A percentile compares a stretch with the other conserved stretches of the same genome.
phyloP scores from a whole-genome alignment of 2,797 vertebrate genomes.

The Sitta carolinensis region DNA sequence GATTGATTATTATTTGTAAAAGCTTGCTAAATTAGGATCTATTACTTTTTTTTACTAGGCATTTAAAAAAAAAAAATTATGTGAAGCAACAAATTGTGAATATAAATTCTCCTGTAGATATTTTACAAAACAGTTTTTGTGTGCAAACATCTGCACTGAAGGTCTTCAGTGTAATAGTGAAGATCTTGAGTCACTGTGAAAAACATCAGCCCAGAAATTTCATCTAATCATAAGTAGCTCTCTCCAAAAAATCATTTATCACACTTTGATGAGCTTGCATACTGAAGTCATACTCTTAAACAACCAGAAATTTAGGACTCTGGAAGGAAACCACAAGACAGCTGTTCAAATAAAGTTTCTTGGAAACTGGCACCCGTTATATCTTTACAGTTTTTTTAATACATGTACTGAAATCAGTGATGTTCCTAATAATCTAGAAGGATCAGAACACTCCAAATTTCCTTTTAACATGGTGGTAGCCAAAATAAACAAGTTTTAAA shows the following conservation, averaged over 20 bases:
- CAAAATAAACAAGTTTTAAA: background rate
- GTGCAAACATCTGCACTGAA: background rate
- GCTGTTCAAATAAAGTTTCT: background rate
- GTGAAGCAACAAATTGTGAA: conserved; percentile 4
- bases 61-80: background rate
- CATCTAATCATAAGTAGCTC: background rate
- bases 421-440: background rate
- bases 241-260: background rate
- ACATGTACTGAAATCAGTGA: background rate
- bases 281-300: background rate
- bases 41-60: background rate
- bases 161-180: background rate
- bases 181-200: background rate
- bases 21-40: conserved; percentile 19
- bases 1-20: conserved; percentile 57
- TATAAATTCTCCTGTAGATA: background rate
- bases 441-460: background rate
- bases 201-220: background rate
- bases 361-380: background rate
- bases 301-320: background rate
- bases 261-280: background rate
- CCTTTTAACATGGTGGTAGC: background rate
- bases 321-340: background rate
- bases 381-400: background rate
- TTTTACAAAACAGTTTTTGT: background rate